phyloP scores from a whole-genome alignment of 2,113 vertebrate species.

The Siniperca knerii region DNA sequence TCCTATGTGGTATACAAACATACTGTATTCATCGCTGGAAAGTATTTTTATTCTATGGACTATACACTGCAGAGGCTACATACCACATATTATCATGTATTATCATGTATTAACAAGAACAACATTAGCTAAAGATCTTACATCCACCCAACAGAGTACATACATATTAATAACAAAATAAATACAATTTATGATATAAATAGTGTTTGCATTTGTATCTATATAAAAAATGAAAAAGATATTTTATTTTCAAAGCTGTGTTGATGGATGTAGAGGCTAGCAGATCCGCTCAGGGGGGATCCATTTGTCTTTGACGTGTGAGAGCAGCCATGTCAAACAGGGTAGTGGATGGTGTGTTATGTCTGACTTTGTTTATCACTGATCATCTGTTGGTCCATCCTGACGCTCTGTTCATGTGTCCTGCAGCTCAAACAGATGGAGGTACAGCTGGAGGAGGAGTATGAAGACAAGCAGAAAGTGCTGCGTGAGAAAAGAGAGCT shows the following conservation, averaged over 20 bases:
- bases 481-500: constrained; percentile 94
- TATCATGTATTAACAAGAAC: not conserved
- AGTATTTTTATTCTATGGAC: not conserved
- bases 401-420: constrained; percentile 48
- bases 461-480: constrained; percentile 97
- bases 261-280: not conserved
- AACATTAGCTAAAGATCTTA: not conserved
- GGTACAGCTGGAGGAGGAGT: constrained; percentile 96
- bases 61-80: not conserved
- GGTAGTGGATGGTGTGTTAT: constrained; percentile 39
- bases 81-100: not conserved
- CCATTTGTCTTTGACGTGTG: constrained; percentile 35
- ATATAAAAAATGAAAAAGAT: not conserved
- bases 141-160: not conserved
- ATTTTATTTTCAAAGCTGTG: not conserved
- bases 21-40: constrained; percentile 6
- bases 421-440: constrained; percentile 96
- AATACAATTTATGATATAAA: not conserved
- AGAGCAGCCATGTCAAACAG: constrained; percentile 49
- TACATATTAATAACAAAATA: not conserved
- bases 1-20: not conserved
- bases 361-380: constrained; percentile 56
- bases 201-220: not conserved
- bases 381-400: constrained; percentile 49
- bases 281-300: constrained; percentile 2